phyloP scores from a whole-genome alignment of 2,113 vertebrate species.

The Neodontobutis hainanensis region DNA sequence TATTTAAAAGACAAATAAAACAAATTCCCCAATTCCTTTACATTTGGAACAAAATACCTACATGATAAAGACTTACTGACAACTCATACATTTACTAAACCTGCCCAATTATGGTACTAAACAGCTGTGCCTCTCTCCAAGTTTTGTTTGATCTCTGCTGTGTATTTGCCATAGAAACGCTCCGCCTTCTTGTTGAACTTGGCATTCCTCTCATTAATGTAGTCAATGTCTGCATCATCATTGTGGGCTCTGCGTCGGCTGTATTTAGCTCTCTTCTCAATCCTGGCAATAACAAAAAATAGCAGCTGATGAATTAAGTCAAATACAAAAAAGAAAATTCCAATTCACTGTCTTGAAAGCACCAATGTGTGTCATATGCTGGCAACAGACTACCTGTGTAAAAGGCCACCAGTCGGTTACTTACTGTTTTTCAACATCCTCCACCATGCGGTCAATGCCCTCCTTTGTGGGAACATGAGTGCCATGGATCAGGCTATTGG shows the following conservation, averaged over 20 bases:
- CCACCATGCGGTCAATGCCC: conserved; percentile 92
- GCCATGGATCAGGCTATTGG: conserved; percentile 92
- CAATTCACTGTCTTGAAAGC: conserved; percentile 71
- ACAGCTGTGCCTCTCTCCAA: conserved; percentile 96
- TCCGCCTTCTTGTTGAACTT: conserved; percentile 99
- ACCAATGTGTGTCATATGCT: conserved; percentile 69
- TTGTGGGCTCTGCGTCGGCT: conserved; percentile 94
- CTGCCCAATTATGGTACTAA: conserved; percentile 53
- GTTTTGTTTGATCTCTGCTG: conserved; percentile 97
- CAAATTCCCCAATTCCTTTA: background rate
- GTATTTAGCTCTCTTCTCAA: conserved; percentile 93
- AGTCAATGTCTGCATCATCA: conserved; percentile 94
- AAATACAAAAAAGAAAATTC: conserved; percentile 12
- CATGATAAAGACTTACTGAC: background rate
- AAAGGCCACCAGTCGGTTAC: conserved; percentile 75
- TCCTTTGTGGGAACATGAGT: conserved; percentile 88
- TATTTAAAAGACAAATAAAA: conserved; percentile 53
- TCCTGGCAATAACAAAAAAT: conserved; percentile 78
- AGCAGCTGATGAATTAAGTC: conserved; percentile 39
- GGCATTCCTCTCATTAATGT: conserved; percentile 97
- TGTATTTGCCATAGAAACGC: conserved; percentile 98
- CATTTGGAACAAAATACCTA: background rate
- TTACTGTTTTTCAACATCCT: conserved; percentile 96
- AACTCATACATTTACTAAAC: background rate
- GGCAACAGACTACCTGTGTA: conserved; percentile 62